A percentile compares a stretch with the other conserved stretches of the same genome.
Conservation (phyloP, 2,113 vertebrate species). For the Trinectes maculatus region DNA sequence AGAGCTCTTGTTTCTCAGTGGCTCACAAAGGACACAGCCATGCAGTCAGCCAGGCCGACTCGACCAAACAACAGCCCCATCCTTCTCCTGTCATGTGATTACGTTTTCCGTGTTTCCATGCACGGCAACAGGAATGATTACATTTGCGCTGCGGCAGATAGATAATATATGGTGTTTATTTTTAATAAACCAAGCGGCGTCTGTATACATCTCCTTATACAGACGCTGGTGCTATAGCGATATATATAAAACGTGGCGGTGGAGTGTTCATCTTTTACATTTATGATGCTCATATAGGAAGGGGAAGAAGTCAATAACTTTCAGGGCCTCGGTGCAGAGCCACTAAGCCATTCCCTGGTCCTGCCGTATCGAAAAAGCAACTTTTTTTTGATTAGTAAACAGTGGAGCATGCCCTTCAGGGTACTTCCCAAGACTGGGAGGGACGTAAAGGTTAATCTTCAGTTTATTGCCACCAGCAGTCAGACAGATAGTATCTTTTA, state of each 20-base stretch:
- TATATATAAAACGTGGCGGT: constrained; percentile 67
- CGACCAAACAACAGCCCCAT: constrained; percentile 70
- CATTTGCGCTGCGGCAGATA: constrained; percentile 63
- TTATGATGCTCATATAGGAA: constrained; percentile 77
- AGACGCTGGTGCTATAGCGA: constrained; percentile 42
- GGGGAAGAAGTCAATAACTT: constrained; percentile 79
- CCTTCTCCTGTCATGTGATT: constrained; percentile 67
- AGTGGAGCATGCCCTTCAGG: constrained; percentile 79
- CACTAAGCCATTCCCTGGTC: constrained; percentile 67
- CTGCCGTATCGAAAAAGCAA: constrained; percentile 72
- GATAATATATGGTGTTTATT: constrained; percentile 76
- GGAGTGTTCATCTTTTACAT: constrained; percentile 77
- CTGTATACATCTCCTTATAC: constrained; percentile 61
- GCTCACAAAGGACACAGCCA: constrained; percentile 73
- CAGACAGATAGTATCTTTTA: constrained; percentile 81
- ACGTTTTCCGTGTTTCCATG: constrained; percentile 61
- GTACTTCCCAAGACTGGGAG: constrained; percentile 71
- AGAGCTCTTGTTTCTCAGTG: constrained; percentile 76
- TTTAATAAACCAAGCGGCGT: constrained; percentile 73
- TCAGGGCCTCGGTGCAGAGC: constrained; percentile 65
- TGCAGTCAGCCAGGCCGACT: constrained; percentile 56
- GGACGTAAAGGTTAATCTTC: constrained; percentile 83
- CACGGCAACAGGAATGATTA: constrained; percentile 69
- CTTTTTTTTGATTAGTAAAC: constrained; percentile 83
- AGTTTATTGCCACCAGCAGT: constrained; percentile 83